Evolutionary conservation across 2,113 vertebrate species (phyloP).

Genomic region (Zapornia atra): DNA sequence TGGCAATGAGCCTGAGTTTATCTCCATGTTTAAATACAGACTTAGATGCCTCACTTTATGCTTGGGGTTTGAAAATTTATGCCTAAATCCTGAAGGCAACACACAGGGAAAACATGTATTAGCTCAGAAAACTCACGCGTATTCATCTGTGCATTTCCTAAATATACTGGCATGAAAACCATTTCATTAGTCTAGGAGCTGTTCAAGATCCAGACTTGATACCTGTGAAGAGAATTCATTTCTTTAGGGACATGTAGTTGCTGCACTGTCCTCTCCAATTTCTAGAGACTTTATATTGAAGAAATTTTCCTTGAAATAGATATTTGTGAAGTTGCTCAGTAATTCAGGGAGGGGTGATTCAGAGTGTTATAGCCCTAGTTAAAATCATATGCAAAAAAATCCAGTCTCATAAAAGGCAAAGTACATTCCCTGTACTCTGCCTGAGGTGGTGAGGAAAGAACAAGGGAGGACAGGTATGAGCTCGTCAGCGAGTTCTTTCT

Average conservation of each 20-base stretch:
- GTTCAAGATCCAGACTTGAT: slow-evolving; percentile 37
- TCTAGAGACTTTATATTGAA: slow-evolving; percentile 8
- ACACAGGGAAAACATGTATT: neutral
- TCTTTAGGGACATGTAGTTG: neutral
- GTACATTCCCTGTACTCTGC: neutral
- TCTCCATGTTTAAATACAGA: neutral
- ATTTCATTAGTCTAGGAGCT: slow-evolving; percentile 39
- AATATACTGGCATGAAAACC: slow-evolving; percentile 34
- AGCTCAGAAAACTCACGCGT: neutral
- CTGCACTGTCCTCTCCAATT: slow-evolving; percentile 21
- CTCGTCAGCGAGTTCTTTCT: neutral
- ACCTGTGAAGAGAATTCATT: slow-evolving; percentile 52
- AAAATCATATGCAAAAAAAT: neutral
- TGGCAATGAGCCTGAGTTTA: neutral
- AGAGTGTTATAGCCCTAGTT: neutral
- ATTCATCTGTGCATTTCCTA: neutral
- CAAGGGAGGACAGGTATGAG: neutral
- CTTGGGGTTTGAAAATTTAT: neutral
- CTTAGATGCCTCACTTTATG: neutral
- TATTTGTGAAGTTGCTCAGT: slow-evolving; percentile 55
- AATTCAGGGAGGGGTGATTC: slow-evolving; percentile 55
- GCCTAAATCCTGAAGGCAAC: neutral
- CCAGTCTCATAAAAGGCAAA: neutral
- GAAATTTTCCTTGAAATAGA: slow-evolving; percentile 37
- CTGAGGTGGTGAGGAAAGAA: neutral